Percentiles rank a stretch among this genome's conserved stretches.
These are phyloP conservation scores for Proterorhinus semilunaris DNA, from an alignment of 2,113 vertebrate genomes.

Conservation along the genomic window DNA sequence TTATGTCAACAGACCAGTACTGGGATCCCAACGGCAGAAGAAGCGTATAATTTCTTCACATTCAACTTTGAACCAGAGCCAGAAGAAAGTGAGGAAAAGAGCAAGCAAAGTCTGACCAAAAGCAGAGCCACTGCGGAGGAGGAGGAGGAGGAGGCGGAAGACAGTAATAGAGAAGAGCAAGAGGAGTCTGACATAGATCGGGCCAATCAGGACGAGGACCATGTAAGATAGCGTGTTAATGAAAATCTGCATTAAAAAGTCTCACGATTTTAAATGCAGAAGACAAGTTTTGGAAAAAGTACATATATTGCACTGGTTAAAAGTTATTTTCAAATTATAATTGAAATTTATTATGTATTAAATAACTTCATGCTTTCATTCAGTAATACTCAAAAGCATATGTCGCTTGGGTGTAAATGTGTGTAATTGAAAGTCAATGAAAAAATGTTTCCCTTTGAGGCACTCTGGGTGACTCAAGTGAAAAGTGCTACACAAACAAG, in stretches of 20 bases:
- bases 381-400: too few relatives aligned
- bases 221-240: slow-evolving; percentile 25
- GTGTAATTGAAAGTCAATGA: too few relatives aligned
- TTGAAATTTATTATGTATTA: too few relatives aligned
- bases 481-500: too few relatives aligned
- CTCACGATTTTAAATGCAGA: not conserved
- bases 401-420: too few relatives aligned
- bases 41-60: slow-evolving; percentile 92
- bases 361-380: too few relatives aligned
- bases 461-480: too few relatives aligned
- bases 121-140: slow-evolving; percentile 32
- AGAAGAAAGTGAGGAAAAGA: slow-evolving; percentile 39
- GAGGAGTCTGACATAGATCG: slow-evolving; percentile 59
- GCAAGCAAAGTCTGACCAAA: slow-evolving; percentile 33
- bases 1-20: slow-evolving; percentile 60
- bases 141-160: slow-evolving; percentile 20
- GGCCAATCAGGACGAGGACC: slow-evolving; percentile 55
- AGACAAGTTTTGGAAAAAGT: not conserved
- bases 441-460: too few relatives aligned
- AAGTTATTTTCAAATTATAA: not conserved
- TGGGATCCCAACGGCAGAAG: slow-evolving; percentile 82
- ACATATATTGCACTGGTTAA: too few relatives aligned
- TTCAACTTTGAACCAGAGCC: slow-evolving; percentile 87
- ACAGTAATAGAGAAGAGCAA: slow-evolving; percentile 48
- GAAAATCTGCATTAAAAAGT: not conserved